Conservation (phyloP, 2,113 vertebrate genomes). For the Fregetta grallaria region DNA sequence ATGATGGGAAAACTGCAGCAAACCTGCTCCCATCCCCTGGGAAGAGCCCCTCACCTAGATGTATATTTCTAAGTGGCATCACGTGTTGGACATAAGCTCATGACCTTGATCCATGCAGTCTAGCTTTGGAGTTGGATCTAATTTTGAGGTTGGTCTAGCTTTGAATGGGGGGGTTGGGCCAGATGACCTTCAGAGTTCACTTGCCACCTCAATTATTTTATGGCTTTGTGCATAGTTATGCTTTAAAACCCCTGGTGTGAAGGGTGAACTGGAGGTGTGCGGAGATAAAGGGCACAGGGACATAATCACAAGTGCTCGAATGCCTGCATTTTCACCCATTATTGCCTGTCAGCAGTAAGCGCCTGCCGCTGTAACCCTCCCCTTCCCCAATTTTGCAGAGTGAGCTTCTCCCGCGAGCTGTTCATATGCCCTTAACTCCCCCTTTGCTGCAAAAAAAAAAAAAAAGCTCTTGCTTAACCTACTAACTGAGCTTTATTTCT, state of each 20-base stretch:
- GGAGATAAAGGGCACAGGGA: background rate
- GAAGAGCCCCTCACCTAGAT: background rate
- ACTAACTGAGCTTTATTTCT: background rate
- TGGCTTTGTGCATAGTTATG: background rate
- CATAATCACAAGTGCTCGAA: background rate
- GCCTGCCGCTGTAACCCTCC: background rate
- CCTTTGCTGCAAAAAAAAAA: background rate
- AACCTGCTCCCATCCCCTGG: background rate
- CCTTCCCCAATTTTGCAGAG: background rate
- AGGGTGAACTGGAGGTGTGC: background rate
- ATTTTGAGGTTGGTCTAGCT: background rate
- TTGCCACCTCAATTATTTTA: background rate
- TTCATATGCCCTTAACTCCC: background rate
- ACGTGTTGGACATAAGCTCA: fast-evolving
- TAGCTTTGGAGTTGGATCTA: background rate
- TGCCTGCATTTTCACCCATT: background rate
- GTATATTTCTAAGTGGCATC: background rate
- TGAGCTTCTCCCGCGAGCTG: background rate
- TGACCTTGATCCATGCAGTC: background rate
- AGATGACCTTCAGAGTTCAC: background rate
- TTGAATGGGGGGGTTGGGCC: background rate
- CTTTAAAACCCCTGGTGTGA: background rate
- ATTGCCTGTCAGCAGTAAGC: background rate
- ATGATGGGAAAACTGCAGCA: background rate
- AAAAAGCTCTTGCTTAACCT: background rate